Base-by-base conservation (phyloP, 2,797 vertebrate species). In the Melanotaenia maccullochi region DNA sequence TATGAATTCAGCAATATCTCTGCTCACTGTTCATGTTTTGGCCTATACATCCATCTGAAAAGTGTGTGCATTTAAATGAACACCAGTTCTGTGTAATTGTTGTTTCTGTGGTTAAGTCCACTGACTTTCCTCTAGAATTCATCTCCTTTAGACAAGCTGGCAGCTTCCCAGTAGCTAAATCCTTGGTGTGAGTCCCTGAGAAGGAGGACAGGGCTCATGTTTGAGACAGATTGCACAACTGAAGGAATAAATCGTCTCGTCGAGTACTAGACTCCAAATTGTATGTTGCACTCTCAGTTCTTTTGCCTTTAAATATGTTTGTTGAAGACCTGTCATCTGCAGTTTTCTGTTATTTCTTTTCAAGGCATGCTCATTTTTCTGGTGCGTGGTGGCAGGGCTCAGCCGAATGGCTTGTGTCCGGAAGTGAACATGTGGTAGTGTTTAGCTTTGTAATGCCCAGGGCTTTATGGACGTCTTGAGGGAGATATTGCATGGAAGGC, bases 371-470 rank as follows among this genome's bases (percentile, higher is more conserved):
- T 83, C 75, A 66, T 80, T 86, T 85, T 79, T 49, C 58, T 68
- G 20, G 68, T 75, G 79, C 74, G 65, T 84, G 68, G 69, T 83
- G 76, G 72, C 9, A n/a, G 49, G 61, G 65, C 82, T 85, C 83
- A 73, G 83, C 38, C 52, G 67, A 60, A 83, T 66, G 70, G 79
- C 90, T 73, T 81, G 65, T 79, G 89, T 91, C 91, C 92, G 88
- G 93, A 93, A 93, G 91, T 89, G 92, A 94, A 91, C 93, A 95
- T 95, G 93, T 94, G 93, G 92, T 92, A 87, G 88, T 94, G 90
- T 95, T 94, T 94, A 94, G 89, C 87, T 94, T 92, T 70, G 82
- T 94, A 93, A 93, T 92, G 84, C 93, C 90, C 80, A 68, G 78
- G 87, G 90, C 92, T 92, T 93, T 85, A 87, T 86, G 79, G 81